Evolutionary conservation across 2,797 vertebrate genomes (phyloP), one percentile per base, ranked within the genome.

Genomic region (Buceros bicornis): DNA sequence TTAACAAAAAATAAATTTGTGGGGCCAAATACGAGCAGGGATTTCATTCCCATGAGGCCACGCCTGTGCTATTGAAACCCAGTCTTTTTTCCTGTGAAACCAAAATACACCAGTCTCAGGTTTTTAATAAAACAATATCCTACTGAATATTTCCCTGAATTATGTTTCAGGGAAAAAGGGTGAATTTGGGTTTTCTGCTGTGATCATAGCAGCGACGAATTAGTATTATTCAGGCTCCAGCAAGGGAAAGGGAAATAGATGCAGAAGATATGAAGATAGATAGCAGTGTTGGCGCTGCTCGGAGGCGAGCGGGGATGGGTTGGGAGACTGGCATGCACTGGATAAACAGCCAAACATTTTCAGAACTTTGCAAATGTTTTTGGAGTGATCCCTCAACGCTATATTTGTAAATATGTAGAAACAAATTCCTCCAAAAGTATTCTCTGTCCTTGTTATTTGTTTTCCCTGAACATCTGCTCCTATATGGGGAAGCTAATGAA

Each of bases 31-130:
- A 93, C 74, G 96, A 82, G 64, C 73, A 70, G 85, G 92, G 77
- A 85, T 97, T 97, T 93, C 90, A 95, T 87, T 93, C 89, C 90
- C 37, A 6, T 60, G 96, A 95, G 94, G 82, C 78, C 76, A 72
- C 83, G 79, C 82, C 92, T 93, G 72, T 37, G 51, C 93, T 97
- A 78, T 19, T 92, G 79, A 95, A 91, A 91, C 86, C 33, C 72
- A 40, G 42, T 33, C 58, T 62, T 82, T 40, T 95, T 90, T 87
- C 82, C 76, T 56, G 82, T 86, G 89, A 94, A 97, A 95, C 87
- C 91, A 95, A 97, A 96, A 92, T 73, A 96, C 16, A 74, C 66
- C 72, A 66, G 73, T 62, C 47, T 71, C 48, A 35, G 67, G 26
- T 19, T 43, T 62, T 91, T 60, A 3, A 82, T 86, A 48, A 91